Conservation (phyloP, 2,113 vertebrate genomes). For the Thomomys bottae region DNA sequence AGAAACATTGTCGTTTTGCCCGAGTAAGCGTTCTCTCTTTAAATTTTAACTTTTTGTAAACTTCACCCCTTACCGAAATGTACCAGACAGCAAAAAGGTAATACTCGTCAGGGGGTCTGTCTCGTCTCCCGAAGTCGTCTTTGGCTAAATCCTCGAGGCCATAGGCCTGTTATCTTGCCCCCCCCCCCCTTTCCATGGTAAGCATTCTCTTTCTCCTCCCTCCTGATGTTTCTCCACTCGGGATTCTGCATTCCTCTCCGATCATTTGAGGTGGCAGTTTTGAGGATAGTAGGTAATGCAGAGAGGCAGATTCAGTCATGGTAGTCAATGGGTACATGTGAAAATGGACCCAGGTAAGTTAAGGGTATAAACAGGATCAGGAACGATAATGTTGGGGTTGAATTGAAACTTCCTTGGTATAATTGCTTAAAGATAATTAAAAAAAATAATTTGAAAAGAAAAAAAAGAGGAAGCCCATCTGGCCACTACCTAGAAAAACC, state of each 20-base stretch:
- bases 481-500: background rate
- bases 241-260: background rate
- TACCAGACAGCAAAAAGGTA: background rate
- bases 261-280: background rate
- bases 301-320: background rate
- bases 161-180: background rate
- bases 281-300: background rate
- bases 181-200: background rate
- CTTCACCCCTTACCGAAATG: background rate
- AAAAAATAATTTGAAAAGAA: too few relatives aligned
- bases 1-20: background rate
- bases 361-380: too few relatives aligned
- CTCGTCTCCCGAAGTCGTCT: background rate
- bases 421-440: too few relatives aligned
- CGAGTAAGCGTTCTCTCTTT: background rate
- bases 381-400: too few relatives aligned
- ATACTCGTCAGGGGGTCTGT: background rate
- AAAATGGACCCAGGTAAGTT: too few relatives aligned
- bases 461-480: background rate
- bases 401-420: too few relatives aligned
- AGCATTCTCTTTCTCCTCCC: background rate
- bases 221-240: fast-evolving
- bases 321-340: too few relatives aligned
- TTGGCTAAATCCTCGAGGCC: background rate
- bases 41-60: conserved; percentile 2